A percentile compares a stretch with the other conserved stretches of the same genome.
Evolutionary conservation across 2,113 vertebrate genomes (phyloP).

Genomic region (Thymallus thymallus): DNA sequence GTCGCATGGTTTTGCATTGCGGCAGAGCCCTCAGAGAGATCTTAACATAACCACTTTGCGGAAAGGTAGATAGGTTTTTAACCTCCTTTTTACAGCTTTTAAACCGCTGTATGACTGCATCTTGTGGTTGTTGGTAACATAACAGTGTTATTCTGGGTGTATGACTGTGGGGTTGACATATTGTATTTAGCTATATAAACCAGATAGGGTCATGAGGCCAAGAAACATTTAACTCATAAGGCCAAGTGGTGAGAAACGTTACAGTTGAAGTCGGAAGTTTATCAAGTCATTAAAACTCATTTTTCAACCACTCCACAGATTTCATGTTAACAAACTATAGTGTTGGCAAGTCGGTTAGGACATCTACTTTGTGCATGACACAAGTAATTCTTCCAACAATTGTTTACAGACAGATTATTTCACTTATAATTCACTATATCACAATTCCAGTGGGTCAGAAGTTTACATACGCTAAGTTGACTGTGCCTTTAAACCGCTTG

Average conservation of each 20-base stretch:
- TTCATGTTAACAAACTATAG: too few species aligned
- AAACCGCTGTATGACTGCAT: not conserved
- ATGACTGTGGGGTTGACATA: not conserved
- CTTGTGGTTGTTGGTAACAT: not conserved
- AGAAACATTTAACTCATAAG: constrained; percentile 14
- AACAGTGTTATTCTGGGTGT: not conserved
- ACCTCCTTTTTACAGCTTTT: constrained; percentile 25
- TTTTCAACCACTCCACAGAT: too few species aligned
- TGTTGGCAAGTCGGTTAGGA: too few species aligned
- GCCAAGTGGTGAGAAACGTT: not conserved
- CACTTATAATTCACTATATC: too few species aligned
- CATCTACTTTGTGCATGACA: too few species aligned
- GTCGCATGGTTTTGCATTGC: constrained; percentile 45
- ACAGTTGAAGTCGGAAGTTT: too few species aligned
- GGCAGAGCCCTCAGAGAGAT: constrained; percentile 37
- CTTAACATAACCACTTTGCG: constrained; percentile 34
- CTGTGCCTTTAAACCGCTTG: too few species aligned
- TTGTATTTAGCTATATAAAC: not conserved
- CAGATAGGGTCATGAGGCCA: not conserved
- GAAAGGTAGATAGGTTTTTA: constrained; percentile 23
- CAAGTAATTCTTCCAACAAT: too few species aligned
- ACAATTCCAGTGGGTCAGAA: too few species aligned
- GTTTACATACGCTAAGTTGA: too few species aligned
- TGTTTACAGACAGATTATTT: too few species aligned
- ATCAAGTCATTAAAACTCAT: too few species aligned